Percentiles rank a stretch among this genome's conserved stretches.
phyloP scores from a whole-genome alignment of 2,797 vertebrate genomes.

The Gadopsis marmoratus region DNA sequence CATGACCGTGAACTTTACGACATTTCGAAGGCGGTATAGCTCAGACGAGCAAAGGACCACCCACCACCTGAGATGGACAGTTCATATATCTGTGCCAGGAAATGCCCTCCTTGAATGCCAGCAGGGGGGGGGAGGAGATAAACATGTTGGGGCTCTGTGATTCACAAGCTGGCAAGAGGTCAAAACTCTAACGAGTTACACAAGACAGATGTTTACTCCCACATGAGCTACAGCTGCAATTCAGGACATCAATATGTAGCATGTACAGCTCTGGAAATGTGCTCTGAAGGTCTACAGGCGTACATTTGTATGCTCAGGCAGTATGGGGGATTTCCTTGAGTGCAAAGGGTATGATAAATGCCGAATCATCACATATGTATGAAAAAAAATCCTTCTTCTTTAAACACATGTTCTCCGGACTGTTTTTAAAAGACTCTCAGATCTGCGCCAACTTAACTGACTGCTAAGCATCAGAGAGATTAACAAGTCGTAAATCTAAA shows the following conservation, averaged over 20 bases:
- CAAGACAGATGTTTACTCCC: slow-evolving; percentile 80
- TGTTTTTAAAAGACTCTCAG: slow-evolving; percentile 43
- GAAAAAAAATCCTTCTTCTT: slow-evolving; percentile 32
- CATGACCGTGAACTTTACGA: slow-evolving; percentile 75
- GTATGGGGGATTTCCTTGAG: slow-evolving; percentile 59
- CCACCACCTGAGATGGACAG: slow-evolving; percentile 71
- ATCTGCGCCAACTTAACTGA: slow-evolving; percentile 40
- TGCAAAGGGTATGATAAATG: slow-evolving; percentile 54
- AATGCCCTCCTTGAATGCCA: slow-evolving; percentile 77
- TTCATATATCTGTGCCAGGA: slow-evolving; percentile 75
- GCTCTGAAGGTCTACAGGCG: slow-evolving; percentile 47
- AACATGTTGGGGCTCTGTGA: slow-evolving; percentile 73
- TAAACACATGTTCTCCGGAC: slow-evolving; percentile 58
- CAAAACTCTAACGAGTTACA: slow-evolving; percentile 71
- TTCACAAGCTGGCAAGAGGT: slow-evolving; percentile 71
- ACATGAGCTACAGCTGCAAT: slow-evolving; percentile 67
- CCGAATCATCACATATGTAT: slow-evolving; percentile 41
- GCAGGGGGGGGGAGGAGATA: slow-evolving; percentile 73
- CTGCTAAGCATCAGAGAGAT: slow-evolving; percentile 63
- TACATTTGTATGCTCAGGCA: slow-evolving; percentile 57
- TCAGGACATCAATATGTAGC: slow-evolving; percentile 65
- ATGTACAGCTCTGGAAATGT: slow-evolving; percentile 72
- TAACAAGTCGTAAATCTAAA: slow-evolving; percentile 68
- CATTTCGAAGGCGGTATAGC: slow-evolving; percentile 55
- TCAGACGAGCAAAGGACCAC: slow-evolving; percentile 74